Evolutionary conservation across 2,113 vertebrate genomes (phyloP).

Genomic region (Hemibagrus wyckioides): DNA sequence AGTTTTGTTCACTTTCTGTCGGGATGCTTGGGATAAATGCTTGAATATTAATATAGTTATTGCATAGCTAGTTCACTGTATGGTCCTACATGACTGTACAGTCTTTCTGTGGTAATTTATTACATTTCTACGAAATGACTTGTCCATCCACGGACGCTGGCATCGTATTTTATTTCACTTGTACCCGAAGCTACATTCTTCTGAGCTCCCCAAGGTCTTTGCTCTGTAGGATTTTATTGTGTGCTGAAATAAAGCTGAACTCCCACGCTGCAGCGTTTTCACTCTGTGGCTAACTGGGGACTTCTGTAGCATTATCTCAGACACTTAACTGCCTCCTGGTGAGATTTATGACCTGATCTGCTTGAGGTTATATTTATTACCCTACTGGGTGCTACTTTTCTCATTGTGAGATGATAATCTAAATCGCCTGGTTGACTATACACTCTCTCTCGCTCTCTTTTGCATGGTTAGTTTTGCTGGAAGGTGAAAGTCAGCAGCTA

Average conservation of each 20-base stretch:
- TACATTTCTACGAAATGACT: not conserved
- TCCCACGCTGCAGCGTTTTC: not conserved
- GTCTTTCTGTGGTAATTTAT: not conserved
- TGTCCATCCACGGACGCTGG: not conserved
- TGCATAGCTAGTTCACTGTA: not conserved
- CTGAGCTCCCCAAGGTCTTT: not conserved
- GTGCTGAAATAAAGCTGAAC: not conserved
- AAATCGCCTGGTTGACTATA: too few relatives aligned
- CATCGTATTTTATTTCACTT: not conserved
- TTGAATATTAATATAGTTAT: too few relatives aligned
- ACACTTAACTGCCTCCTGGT: not conserved
- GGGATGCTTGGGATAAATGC: too few relatives aligned
- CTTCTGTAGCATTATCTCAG: not conserved
- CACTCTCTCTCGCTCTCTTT: not conserved
- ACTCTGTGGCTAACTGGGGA: not conserved
- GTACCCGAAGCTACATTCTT: not conserved
- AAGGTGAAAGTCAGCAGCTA: not conserved
- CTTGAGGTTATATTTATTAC: not conserved
- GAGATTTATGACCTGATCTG: not conserved
- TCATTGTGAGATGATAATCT: not conserved
- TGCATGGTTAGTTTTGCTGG: too few relatives aligned
- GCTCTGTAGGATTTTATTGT: not conserved
- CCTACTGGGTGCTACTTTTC: not conserved
- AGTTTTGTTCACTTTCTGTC: too few relatives aligned
- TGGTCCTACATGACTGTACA: not conserved